Percentiles rank a stretch among this genome's conserved stretches.
These are phyloP conservation scores for Siderastrea siderea DNA, from an alignment of 92 coral and sea anemone species.

Conservation along the genomic window DNA sequence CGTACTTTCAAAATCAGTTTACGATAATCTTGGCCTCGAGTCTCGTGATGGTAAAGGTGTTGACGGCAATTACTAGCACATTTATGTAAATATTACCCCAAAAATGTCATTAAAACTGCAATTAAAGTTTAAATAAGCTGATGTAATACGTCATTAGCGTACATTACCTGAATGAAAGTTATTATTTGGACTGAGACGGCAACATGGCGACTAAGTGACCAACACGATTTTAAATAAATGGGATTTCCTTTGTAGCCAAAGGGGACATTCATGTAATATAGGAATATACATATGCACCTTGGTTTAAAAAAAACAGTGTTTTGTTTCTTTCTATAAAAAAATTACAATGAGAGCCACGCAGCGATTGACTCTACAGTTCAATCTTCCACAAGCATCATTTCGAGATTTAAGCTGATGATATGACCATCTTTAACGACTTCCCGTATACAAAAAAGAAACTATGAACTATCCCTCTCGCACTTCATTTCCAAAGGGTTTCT, in stretches of 20 bases:
- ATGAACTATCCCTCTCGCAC: background rate
- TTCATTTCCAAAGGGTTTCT: background rate
- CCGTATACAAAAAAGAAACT: background rate
- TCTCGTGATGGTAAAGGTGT: background rate
- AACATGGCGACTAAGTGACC: background rate
- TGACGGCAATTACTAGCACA: background rate
- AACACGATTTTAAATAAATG: background rate
- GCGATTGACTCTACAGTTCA: background rate
- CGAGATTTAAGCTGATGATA: background rate
- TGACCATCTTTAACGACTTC: background rate
- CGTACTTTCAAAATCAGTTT: background rate
- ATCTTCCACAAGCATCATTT: background rate
- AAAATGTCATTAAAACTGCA: background rate
- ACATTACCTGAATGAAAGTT: no score
- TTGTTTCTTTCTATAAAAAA: no score
- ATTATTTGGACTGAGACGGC: background rate
- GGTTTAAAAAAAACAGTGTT: no score
- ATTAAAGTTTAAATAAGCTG: background rate
- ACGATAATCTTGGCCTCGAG: background rate
- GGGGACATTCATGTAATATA: background rate
- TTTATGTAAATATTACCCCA: background rate
- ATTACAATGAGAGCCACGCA: no score
- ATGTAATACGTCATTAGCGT: slow-evolving; percentile 1
- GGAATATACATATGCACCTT: no score
- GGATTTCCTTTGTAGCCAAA: no score